phyloP scores from a whole-genome alignment of 1,140 invertebrate genomes.

The Dryas iulia region DNA sequence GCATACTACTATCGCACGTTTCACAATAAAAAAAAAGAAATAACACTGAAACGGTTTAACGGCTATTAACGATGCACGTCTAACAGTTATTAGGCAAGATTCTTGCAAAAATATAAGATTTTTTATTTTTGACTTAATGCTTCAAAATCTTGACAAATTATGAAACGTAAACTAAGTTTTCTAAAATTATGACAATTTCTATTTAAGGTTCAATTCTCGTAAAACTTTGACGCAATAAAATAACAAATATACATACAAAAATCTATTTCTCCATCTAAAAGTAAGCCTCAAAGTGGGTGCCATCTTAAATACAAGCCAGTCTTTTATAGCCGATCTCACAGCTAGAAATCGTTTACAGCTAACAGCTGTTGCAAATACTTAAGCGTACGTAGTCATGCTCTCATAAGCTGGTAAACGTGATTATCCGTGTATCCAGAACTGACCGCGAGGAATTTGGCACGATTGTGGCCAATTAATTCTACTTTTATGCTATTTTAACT shows the following conservation, averaged over 20 bases:
- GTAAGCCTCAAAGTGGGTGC: background rate
- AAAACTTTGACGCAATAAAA: no score
- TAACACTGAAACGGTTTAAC: background rate
- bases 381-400: conserved; percentile 43
- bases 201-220: no score
- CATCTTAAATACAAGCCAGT: background rate
- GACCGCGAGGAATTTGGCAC: conserved; percentile 24
- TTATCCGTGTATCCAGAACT: conserved; percentile 17
- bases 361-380: conserved; percentile 19
- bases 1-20: background rate
- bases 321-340: conserved; percentile 21
- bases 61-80: background rate
- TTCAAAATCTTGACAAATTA: no score
- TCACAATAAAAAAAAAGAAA: background rate
- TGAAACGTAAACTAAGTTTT: no score
- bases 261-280: no score
- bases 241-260: no score
- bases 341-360: conserved; percentile 41
- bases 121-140: no score
- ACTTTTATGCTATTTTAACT: conserved; percentile 11
- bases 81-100: no score
- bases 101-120: no score
- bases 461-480: conserved; percentile 12
- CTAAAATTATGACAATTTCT: no score
- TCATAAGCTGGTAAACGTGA: conserved; percentile 39